Evolutionary conservation across 2,888 invertebrate genomes (phyloP).

Genomic region (Microctonus brassicae): DNA sequence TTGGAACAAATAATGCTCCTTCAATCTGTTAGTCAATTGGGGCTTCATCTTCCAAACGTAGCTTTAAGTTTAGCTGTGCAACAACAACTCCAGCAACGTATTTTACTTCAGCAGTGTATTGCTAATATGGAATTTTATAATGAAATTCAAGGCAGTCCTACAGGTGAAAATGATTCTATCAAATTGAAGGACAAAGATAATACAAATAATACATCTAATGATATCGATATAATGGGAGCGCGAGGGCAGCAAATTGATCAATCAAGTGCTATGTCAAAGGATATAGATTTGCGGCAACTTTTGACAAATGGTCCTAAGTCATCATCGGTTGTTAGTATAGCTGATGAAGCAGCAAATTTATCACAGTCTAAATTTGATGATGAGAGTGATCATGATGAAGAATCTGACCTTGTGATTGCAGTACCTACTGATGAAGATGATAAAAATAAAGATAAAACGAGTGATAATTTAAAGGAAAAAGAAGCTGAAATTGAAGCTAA

Average conservation of each 20-base stretch:
- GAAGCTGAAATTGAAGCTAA: slow-evolving; percentile 2
- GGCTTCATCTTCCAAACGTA: slow-evolving; percentile 60
- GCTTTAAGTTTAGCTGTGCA: slow-evolving; percentile 62
- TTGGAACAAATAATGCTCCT: slow-evolving; percentile 65
- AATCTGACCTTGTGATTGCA: slow-evolving; percentile 63
- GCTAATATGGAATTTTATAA: slow-evolving; percentile 56
- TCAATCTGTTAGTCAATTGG: slow-evolving; percentile 65
- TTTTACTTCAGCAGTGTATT: slow-evolving; percentile 49
- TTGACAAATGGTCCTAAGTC: slow-evolving; percentile 53
- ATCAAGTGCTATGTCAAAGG: slow-evolving; percentile 55
- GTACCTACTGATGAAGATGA: slow-evolving; percentile 65
- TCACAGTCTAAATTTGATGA: slow-evolving; percentile 62
- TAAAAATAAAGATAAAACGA: slow-evolving; percentile 60
- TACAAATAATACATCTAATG: slow-evolving; percentile 56
- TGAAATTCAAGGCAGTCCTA: slow-evolving; percentile 47
- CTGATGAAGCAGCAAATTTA: slow-evolving; percentile 61
- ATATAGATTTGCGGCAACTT: slow-evolving; percentile 69
- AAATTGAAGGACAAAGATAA: slow-evolving; percentile 53
- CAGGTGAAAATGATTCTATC: slow-evolving; percentile 34
- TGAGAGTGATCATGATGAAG: slow-evolving; percentile 67
- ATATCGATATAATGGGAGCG: slow-evolving; percentile 47
- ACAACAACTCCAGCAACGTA: slow-evolving; percentile 56
- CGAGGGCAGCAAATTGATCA: slow-evolving; percentile 50
- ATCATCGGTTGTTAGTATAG: slow-evolving; percentile 57
- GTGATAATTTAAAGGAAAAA: slow-evolving; percentile 48